Evolutionary conservation across 2,888 invertebrate genomes (phyloP).

Genomic region (Scaptomyza caliginosa): DNA sequence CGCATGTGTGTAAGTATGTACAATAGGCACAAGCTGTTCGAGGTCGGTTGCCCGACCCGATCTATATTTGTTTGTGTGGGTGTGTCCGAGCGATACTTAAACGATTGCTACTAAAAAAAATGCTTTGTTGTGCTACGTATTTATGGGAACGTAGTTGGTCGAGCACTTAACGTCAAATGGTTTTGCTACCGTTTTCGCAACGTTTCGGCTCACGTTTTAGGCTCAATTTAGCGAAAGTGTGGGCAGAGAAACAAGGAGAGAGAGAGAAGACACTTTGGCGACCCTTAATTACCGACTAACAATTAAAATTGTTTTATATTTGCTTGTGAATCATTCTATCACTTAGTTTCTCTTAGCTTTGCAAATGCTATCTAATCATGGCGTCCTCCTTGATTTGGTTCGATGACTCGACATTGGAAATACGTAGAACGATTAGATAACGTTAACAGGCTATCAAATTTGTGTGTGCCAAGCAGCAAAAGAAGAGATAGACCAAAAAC

Average conservation of each 20-base stretch:
- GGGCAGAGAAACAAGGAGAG: neutral
- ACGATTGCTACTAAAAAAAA: conserved; percentile 61
- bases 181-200: conserved; percentile 38
- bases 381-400: conserved; percentile 1
- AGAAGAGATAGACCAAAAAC: neutral
- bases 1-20: conserved; percentile 5
- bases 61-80: conserved; percentile 53
- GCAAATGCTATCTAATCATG: conserved; percentile 57
- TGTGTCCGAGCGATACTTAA: conserved; percentile 59
- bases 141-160: conserved; percentile 36
- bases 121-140: conserved; percentile 24
- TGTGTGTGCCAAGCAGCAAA: too few species aligned
- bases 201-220: conserved; percentile 62
- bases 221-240: conserved; percentile 63
- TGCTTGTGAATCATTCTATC: conserved; percentile 52
- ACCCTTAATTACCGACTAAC: conserved; percentile 44
- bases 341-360: neutral
- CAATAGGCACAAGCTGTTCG: conserved; percentile 9
- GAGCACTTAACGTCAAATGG: neutral
- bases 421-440: conserved; percentile 58
- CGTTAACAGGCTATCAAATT: conserved; percentile 10
- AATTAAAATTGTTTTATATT: conserved; percentile 37
- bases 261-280: neutral
- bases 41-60: conserved; percentile 24
- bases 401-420: conserved; percentile 48